Evolutionary conservation across 1,140 invertebrate genomes (phyloP), one percentile per base, ranked within the genome.

Genomic region (Dolichoris vasculosae): DNA sequence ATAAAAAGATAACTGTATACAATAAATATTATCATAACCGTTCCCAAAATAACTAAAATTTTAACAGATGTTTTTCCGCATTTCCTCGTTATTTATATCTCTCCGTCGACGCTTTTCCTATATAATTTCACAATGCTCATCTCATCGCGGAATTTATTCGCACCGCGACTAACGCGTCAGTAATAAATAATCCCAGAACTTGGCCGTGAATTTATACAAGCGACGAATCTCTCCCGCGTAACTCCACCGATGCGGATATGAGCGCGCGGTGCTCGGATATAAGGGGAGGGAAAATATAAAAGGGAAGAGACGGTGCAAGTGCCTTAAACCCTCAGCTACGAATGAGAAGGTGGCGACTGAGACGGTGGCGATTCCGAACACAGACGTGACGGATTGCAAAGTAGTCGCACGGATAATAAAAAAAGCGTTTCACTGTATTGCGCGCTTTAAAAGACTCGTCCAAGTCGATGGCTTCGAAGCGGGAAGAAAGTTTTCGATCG

Each of bases 111-210:
- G 64, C 46, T 73, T 67, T 79, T 55, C 63, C 46, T 55, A 69
- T 77, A 77, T 75, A 75, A 84, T 78, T 84, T 64, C 55, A 83
- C 73, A 83, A 83, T 83, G 51, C 55, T 83, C 59, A 67, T 77
- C 43, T n/a, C 81, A 30, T 55, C 46, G 46, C 38, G 8, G 71
- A 79, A 84, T 85, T 73, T 80, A 80, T 75, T 71, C 77, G 77
- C 63, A 2, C 40, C 13, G 4, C 51, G 64, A 43, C 26, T 23
- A 26, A 23, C 59, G 35, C 43, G 23, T 26, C 48, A 9, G 40
- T 48, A 35, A 83, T 83, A 76, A 83, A 83, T 83, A 83, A 76
- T 83, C 48, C 51, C 55, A 77, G 17, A 48, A 59, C 82, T 64
- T 59, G 55, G 71, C 82, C 73, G 38, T 77, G 73, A 83, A 64